These are phyloP conservation scores for Beaufortia kweichowensis DNA, from an alignment of 2,113 vertebrate genomes.

Conservation along the genomic window DNA sequence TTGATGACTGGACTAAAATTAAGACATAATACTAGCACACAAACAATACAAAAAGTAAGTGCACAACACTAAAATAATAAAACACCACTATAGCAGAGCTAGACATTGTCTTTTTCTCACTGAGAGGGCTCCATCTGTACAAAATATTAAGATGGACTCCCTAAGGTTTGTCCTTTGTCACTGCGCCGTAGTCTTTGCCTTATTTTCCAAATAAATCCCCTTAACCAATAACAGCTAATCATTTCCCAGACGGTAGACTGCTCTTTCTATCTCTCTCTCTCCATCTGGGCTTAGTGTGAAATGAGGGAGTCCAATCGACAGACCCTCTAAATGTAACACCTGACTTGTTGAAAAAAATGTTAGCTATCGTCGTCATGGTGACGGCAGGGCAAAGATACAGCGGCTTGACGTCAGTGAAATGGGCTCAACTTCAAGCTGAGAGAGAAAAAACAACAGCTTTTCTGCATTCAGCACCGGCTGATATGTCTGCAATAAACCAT, in stretches of 20 bases:
- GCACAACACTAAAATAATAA: not conserved
- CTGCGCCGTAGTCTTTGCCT: not conserved
- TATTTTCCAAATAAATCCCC: slow-evolving; percentile 29
- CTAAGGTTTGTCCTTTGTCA: slow-evolving; percentile 7
- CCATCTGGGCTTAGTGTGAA: slow-evolving; percentile 60
- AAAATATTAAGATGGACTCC: slow-evolving; percentile 6
- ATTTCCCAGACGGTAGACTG: slow-evolving; percentile 53
- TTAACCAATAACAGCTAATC: slow-evolving; percentile 51
- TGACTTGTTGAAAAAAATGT: slow-evolving; percentile 73
- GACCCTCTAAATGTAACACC: slow-evolving; percentile 72
- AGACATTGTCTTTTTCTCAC: not conserved
- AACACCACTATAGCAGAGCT: not conserved
- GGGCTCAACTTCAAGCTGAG: slow-evolving; percentile 67
- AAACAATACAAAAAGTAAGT: not conserved
- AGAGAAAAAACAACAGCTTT: slow-evolving; percentile 49
- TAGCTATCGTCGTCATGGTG: slow-evolving; percentile 76
- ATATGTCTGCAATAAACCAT: not conserved
- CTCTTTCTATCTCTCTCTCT: slow-evolving; percentile 50
- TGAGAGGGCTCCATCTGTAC: not conserved
- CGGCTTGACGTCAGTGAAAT: slow-evolving; percentile 66
- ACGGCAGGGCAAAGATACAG: slow-evolving; percentile 65
- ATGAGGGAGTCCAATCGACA: slow-evolving; percentile 68
- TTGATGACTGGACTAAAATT: not conserved
- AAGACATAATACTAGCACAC: not conserved
- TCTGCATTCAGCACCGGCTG: slow-evolving; percentile 31